These are phyloP conservation scores for Pogonomyrmex barbatus DNA, from an alignment of 1,140 invertebrate genomes.

Conservation along the genomic window DNA sequence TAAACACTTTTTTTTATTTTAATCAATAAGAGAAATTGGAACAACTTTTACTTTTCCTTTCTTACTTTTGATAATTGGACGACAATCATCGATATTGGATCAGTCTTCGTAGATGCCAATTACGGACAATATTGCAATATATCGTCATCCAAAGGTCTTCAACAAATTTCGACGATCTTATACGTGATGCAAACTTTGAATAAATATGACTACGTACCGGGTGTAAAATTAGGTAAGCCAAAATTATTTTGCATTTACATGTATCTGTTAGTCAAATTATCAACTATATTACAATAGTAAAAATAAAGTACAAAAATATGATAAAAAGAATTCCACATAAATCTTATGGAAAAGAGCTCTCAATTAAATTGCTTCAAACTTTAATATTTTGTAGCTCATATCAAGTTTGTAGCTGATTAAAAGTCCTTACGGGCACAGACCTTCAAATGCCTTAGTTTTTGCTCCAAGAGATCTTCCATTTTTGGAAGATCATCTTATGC, in stretches of 20 bases:
- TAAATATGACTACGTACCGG: slow-evolving; percentile 82
- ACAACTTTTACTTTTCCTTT: not conserved
- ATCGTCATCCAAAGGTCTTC: slow-evolving; percentile 80
- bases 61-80: not conserved
- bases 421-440: no score
- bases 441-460: no score
- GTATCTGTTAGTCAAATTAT: not conserved
- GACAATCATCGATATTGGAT: not conserved
- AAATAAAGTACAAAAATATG: not conserved
- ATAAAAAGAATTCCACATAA: not conserved
- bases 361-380: no score
- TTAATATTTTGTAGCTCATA: no score
- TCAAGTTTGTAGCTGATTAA: no score
- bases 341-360: no score
- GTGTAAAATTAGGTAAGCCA: slow-evolving; percentile 81
- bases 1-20: slow-evolving; percentile 15
- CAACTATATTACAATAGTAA: not conserved
- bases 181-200: slow-evolving; percentile 83
- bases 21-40: not conserved
- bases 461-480: no score
- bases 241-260: not conserved
- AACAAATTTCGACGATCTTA: slow-evolving; percentile 82
- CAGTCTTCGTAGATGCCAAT: slow-evolving; percentile 84
- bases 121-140: slow-evolving; percentile 84
- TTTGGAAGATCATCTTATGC: no score